Conservation (phyloP, 2,113 vertebrate genomes). For the Periophthalmodon schlosseri region DNA sequence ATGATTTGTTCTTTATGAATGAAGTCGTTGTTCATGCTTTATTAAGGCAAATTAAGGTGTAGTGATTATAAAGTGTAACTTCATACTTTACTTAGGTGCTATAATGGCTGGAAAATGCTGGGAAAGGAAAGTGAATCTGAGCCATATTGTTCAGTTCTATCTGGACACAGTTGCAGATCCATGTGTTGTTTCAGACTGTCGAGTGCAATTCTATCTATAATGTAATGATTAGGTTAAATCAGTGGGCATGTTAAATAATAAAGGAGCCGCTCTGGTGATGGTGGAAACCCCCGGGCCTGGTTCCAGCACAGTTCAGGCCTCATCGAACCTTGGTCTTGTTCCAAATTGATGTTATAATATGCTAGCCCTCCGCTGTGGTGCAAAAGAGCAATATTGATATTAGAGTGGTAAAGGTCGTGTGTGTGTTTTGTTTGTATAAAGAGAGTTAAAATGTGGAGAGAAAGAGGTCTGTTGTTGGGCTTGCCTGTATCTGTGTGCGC, state of each 20-base stretch:
- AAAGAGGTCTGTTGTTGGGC: background rate
- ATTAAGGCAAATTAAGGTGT: too few relatives aligned
- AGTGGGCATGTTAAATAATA: constrained; percentile 48
- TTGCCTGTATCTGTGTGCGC: constrained; percentile 11
- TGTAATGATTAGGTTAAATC: constrained; percentile 52
- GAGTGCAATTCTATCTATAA: constrained; percentile 43
- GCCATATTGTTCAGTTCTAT: constrained; percentile 10
- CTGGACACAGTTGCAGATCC: constrained; percentile 11
- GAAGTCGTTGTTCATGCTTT: too few relatives aligned
- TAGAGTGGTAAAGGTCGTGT: constrained; percentile 26
- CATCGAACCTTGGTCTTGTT: constrained; percentile 68
- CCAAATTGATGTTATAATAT: constrained; percentile 65
- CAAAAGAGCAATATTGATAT: constrained; percentile 48
- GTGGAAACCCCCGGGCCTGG: constrained; percentile 52
- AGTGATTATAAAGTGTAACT: too few relatives aligned
- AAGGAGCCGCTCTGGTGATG: constrained; percentile 35
- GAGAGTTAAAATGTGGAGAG: background rate
- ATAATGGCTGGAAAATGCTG: background rate
- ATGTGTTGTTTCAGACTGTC: constrained; percentile 32
- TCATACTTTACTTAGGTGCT: background rate
- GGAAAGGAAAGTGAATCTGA: background rate
- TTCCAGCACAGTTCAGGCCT: constrained; percentile 66
- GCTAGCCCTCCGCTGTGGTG: constrained; percentile 34
- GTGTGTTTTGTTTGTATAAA: constrained; percentile 14
- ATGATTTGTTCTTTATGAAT: too few relatives aligned